These are phyloP conservation scores for Rhaphigaster nebulosa DNA, from an alignment of 2,888 invertebrate genomes.

Conservation along the genomic window DNA sequence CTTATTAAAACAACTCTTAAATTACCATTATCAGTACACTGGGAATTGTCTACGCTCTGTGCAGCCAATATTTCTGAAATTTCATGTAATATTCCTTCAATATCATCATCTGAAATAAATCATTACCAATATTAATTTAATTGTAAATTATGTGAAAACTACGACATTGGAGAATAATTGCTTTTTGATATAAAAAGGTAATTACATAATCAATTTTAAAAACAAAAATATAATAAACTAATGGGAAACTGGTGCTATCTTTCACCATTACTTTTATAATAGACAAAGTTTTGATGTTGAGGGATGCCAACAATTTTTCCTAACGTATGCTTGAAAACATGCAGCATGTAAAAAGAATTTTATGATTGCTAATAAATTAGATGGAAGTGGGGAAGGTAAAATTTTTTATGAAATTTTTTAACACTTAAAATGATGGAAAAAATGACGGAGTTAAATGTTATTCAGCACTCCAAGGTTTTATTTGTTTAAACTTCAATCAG, in stretches of 20 bases:
- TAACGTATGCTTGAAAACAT: neutral
- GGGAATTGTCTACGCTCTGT: slow-evolving; percentile 59
- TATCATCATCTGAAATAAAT: slow-evolving; percentile 63
- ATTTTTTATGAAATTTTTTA: too few relatives aligned
- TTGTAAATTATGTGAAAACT: too few relatives aligned
- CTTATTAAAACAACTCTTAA: neutral
- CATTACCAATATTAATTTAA: neutral
- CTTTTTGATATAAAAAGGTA: neutral
- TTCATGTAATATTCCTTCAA: slow-evolving; percentile 64
- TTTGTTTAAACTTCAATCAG: too few relatives aligned
- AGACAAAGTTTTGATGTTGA: neutral
- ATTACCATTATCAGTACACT: slow-evolving; percentile 61
- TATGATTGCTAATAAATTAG: neutral
- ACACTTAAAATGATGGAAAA: too few relatives aligned
- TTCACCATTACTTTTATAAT: neutral
- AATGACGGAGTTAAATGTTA: too few relatives aligned
- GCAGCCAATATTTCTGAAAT: slow-evolving; percentile 63
- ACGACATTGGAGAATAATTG: neutral
- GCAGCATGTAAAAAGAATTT: neutral
- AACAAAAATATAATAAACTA: neutral
- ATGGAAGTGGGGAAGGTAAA: neutral
- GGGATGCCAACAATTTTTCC: neutral
- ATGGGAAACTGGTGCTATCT: neutral
- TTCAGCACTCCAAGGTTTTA: too few relatives aligned
- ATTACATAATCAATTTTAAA: neutral